A percentile compares a stretch with the other conserved stretches of the same genome.
phyloP scores from a whole-genome alignment of 2,113 vertebrate genomes.

The Oryzias javanicus region DNA sequence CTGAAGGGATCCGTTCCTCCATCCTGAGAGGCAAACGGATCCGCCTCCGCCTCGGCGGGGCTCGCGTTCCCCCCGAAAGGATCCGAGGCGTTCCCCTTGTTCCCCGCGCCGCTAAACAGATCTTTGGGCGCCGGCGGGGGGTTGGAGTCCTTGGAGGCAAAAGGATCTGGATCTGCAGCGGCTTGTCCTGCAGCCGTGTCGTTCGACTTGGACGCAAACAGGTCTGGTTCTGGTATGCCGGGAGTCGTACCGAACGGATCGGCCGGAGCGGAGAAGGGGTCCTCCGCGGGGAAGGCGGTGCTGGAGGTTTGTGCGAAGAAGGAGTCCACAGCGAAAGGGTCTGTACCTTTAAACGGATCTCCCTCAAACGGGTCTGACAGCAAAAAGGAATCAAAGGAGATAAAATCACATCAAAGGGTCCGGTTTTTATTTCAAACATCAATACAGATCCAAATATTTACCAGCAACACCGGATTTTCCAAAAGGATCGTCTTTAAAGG shows the following conservation, averaged over 20 bases:
- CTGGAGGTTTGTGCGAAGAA: conserved; percentile 87
- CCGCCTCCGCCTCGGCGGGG: conserved; percentile 37
- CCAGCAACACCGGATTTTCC: conserved; percentile 85
- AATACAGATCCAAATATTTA: conserved; percentile 46
- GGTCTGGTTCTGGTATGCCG: conserved; percentile 62
- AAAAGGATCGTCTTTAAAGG: conserved; percentile 97
- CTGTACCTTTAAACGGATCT: conserved; percentile 96
- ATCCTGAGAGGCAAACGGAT: conserved; percentile 69
- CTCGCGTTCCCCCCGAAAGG: conserved; percentile 58
- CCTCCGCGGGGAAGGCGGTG: conserved; percentile 77
- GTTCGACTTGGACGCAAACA: conserved; percentile 56
- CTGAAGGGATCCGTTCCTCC: conserved; percentile 65
- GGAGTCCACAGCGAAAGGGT: conserved; percentile 92
- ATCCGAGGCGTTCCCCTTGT: conserved; percentile 18
- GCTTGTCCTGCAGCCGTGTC: conserved; percentile 24
- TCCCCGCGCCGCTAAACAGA: conserved; percentile 57
- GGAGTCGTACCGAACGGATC: conserved; percentile 68
- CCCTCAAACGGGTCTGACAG: conserved; percentile 90
- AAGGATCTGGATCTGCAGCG: conserved; percentile 41
- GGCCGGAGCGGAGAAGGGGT: conserved; percentile 76
- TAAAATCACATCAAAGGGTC: neutral
- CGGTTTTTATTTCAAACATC: neutral
- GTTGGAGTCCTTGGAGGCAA: conserved; percentile 43
- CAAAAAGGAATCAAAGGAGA: neutral
- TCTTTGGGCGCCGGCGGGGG: conserved; percentile 39